Base-by-base conservation (phyloP, 1,140 invertebrate species). In the Batillaria attramentaria region DNA sequence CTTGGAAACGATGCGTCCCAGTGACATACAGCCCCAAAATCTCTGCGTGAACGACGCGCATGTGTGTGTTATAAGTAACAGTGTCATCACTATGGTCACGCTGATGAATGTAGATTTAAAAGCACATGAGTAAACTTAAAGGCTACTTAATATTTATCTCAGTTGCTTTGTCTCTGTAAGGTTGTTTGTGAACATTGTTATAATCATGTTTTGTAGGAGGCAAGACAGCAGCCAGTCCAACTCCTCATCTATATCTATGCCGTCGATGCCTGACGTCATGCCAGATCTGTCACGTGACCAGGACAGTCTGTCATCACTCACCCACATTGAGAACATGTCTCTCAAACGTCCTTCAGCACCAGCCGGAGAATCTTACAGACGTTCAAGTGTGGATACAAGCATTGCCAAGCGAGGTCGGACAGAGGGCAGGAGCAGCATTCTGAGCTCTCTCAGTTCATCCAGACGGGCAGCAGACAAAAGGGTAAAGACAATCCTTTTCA, bases 381-480 rank as follows among this genome's bases (percentile, higher is more conserved):
- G 39, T 20, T 43, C 50, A 65, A 28, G 50, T 42, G 68, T 39
- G 41, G 41, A 3, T 24, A 4, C 1, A n/a, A n/a, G 54, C 3
- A 10, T 50, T 5, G 33, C 76, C 20, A 79, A 73, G 54, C 42
- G 73, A 50, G 41, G 62, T 39, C 37, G 72, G 24, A 60, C 46
- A 5, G 33, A 68, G 3, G 69, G 43, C 41, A 79, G 75, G 42
- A 77, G 77, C 35, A 43, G 78, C 18, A 80, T 83, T 60, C 24
- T 78, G n/a, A 83, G 81, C 42, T 83, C 81, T 13, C 43, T 83
- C 2, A 79, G 81, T 31, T 83, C 81, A 18, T 73, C 35, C 35
- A 73, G 33, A 18, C 42, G 57, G 42, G 50, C 35, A 60, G 42
- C 31, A 6, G 66, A 69, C 20, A 39, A 41, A 10, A 35, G 42